Percentiles rank a stretch among this genome's conserved stretches.
phyloP scores from a whole-genome alignment of 53 echinoderm and acorn worm genomes.

The Holothuria leucospilota region DNA sequence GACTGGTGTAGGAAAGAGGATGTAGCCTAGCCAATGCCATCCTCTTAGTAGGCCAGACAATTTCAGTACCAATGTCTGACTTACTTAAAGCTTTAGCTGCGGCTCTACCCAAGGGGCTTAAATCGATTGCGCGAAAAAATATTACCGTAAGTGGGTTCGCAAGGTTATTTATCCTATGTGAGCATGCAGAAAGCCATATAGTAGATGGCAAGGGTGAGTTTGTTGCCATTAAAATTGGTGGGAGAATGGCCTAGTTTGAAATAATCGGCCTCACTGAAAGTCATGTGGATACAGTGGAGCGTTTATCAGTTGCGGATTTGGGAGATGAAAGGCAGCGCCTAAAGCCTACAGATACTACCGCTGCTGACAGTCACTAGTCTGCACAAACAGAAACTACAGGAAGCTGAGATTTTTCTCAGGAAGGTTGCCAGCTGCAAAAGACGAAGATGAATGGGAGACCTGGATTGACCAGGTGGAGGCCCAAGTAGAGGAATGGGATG shows the following conservation, averaged over 20 bases:
- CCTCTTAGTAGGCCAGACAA: not conserved
- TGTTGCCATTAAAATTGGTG: not conserved
- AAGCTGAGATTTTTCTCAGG: no score
- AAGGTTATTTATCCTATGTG: not conserved
- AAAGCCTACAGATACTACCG: no score
- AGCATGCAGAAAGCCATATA: not conserved
- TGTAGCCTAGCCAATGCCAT: constrained; percentile 1
- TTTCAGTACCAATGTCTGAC: not conserved
- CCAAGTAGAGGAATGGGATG: no score
- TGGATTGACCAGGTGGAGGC: no score
- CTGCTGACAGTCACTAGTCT: no score
- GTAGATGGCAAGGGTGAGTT: not conserved
- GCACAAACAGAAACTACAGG: no score
- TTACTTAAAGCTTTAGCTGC: not conserved
- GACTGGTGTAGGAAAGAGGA: constrained; percentile 30
- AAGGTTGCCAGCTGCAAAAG: no score
- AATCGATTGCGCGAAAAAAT: not conserved
- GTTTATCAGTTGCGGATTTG: no score
- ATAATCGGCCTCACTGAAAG: no score
- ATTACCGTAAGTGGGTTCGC: not conserved
- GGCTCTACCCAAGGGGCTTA: not conserved
- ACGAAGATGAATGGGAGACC: no score
- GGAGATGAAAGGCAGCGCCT: no score
- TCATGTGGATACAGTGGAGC: no score
- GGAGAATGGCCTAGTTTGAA: not conserved